Conservation (phyloP, 2,113 vertebrate genomes). For the Urocolius indicus region DNA sequence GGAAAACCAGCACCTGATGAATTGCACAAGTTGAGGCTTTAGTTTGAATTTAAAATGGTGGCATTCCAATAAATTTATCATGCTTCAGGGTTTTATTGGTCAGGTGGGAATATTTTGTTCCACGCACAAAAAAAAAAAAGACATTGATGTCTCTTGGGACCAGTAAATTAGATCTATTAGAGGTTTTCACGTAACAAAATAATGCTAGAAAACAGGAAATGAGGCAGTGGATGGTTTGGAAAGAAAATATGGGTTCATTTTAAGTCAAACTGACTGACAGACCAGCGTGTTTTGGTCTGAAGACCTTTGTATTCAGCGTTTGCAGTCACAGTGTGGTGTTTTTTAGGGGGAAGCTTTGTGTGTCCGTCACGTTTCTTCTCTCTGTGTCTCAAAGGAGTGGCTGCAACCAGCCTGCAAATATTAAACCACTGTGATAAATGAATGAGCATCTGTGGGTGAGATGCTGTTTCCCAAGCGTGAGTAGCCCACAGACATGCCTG, state of each 20-base stretch:
- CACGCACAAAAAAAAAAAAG: constrained; percentile 37
- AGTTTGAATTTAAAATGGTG: constrained; percentile 48
- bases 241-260: not conserved
- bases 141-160: not conserved
- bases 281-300: not conserved
- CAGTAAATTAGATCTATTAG: constrained; percentile 44
- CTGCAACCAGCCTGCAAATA: not conserved
- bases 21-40: not conserved
- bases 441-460: not conserved
- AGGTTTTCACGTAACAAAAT: constrained; percentile 32
- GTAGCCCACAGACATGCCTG: rapidly evolving
- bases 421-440: not conserved
- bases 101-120: constrained; percentile 39
- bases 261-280: not conserved
- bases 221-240: not conserved
- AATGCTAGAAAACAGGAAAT: not conserved
- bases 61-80: constrained; percentile 47
- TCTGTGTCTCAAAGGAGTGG: not conserved
- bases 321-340: rapidly evolving
- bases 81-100: constrained; percentile 39
- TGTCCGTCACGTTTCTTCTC: not conserved
- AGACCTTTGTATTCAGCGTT: not conserved
- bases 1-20: constrained; percentile 47
- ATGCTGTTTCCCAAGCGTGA: rapidly evolving
- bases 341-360: not conserved